Evolutionary conservation across 2,113 vertebrate genomes (phyloP).

Genomic region (Vidua macroura): DNA sequence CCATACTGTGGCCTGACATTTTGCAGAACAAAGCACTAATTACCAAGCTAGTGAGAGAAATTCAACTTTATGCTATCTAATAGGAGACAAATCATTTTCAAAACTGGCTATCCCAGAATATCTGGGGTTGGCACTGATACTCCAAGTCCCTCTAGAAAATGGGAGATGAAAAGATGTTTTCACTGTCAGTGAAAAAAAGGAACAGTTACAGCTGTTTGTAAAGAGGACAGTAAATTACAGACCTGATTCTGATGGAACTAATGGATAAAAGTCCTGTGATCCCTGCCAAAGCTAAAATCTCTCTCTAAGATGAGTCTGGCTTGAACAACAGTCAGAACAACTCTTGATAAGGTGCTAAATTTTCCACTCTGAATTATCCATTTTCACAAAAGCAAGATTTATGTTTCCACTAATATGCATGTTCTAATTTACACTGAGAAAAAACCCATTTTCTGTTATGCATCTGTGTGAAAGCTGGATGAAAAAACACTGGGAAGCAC

Average conservation of each 20-base stretch:
- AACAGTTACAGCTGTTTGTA: background rate
- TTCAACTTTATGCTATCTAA: background rate
- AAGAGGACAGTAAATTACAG: background rate
- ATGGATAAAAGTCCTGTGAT: background rate
- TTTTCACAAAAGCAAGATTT: background rate
- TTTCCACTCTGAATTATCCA: background rate
- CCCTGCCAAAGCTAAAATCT: background rate
- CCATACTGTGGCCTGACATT: background rate
- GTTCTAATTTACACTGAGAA: background rate
- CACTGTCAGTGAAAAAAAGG: background rate
- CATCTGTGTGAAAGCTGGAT: background rate
- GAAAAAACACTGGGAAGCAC: background rate
- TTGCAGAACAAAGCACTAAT: constrained; percentile 15
- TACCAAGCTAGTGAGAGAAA: background rate
- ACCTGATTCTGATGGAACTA: background rate
- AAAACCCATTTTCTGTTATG: background rate
- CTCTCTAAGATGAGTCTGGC: background rate
- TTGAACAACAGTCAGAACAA: background rate
- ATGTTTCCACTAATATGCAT: background rate
- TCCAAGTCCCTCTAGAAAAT: background rate
- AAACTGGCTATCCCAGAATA: background rate
- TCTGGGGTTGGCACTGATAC: background rate
- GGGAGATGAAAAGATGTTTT: background rate
- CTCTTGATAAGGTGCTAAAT: background rate
- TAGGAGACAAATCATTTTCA: background rate